These are phyloP conservation scores for Chrysodeixis includens DNA, from an alignment of 2,888 invertebrate genomes.

Conservation along the genomic window DNA sequence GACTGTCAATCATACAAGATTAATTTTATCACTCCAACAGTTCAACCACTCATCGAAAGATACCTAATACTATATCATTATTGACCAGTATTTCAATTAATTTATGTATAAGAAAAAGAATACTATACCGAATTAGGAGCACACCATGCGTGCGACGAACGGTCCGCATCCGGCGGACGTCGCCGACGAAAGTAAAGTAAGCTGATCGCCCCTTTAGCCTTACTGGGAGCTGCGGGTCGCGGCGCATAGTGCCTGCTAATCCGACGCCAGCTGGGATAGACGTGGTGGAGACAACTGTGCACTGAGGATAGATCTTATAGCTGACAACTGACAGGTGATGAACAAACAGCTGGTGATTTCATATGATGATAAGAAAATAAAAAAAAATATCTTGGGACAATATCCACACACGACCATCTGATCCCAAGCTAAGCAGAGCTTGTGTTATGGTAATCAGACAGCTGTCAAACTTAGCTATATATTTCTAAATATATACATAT, in stretches of 20 bases:
- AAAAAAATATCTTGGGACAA: too few species aligned
- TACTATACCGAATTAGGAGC: slow-evolving; percentile 54
- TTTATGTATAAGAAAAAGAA: background rate
- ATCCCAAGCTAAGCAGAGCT: too few species aligned
- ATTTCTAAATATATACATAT: too few species aligned
- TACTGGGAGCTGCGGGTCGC: slow-evolving; percentile 46
- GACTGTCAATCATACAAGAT: too few species aligned
- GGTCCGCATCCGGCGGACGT: slow-evolving; percentile 76
- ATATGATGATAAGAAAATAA: too few species aligned
- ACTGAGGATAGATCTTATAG: too few species aligned
- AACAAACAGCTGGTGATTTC: too few species aligned
- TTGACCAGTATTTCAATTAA: background rate
- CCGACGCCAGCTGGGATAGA: slow-evolving; percentile 36
- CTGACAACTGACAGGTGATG: too few species aligned
- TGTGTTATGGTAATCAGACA: too few species aligned
- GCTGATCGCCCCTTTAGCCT: slow-evolving; percentile 63
- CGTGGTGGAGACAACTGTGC: background rate
- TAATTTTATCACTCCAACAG: too few species aligned
- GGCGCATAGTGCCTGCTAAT: slow-evolving; percentile 49
- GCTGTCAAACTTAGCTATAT: too few species aligned
- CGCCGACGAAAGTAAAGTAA: slow-evolving; percentile 74
- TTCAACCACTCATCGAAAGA: background rate
- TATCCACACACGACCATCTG: too few species aligned
- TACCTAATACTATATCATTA: background rate
- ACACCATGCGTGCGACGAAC: slow-evolving; percentile 61